Base-by-base conservation (phyloP, 2,888 invertebrate genomes). In the Strigamia crassipes region DNA sequence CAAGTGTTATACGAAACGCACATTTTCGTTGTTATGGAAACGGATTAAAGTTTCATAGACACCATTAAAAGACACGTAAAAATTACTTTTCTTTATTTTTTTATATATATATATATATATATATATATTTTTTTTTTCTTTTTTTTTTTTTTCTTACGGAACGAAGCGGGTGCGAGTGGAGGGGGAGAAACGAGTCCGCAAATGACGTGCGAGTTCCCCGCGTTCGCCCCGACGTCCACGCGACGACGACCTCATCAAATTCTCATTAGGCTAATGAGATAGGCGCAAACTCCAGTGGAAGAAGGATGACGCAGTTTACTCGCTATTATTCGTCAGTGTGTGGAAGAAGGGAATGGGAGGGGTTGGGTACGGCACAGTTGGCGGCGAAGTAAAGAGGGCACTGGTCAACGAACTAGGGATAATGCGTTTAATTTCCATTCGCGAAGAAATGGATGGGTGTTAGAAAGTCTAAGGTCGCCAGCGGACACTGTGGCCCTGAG, bases 191-290 rank as follows among this genome's bases (percentile, higher is more conserved):
- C 12, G 27, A 23, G 27, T 51, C 18, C 27, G 27, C 23, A 12
- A 66, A 66, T 66, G 66, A 66, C 66, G 66, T 66, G 66, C 66
- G 66, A 66, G 66, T 66, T 66, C 27, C 18, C 61, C 31, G 66
- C 31, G 66, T 66, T 66, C 66, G 66, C 66, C 66, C 31, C 34
- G 9, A 31, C 66, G 66, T 66, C 66, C 66, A 66, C 66, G 66
- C 66, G 66, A 66, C 66, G 66, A 27, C 66, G 66, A 66, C 66
- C 66, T 66, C 66, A 66, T 66, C 66, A 66, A 66, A 66, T 66
- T 66, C 66, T 66, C 66, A 66, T 66, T 66, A 66, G 66, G 66
- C 66, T 66, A 66, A 66, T 66, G 66, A 66, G 66, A 66, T 66
- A 66, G 66, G 23, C 66, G 66, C 66, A 66, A 31, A 66, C 66